Evolutionary conservation across 1,140 invertebrate genomes (phyloP).

Genomic region (Drosophila bocqueti): DNA sequence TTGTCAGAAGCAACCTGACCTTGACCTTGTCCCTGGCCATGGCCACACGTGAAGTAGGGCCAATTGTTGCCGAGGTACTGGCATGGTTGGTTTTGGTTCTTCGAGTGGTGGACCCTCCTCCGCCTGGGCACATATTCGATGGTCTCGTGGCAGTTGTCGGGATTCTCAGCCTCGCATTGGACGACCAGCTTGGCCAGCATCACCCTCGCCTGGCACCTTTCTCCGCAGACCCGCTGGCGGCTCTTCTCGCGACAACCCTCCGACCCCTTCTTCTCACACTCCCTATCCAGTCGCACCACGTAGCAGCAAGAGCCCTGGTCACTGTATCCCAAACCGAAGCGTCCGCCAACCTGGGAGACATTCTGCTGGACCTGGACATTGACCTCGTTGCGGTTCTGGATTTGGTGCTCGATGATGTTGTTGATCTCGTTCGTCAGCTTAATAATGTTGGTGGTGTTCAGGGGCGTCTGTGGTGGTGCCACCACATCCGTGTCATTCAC

Average conservation of each 20-base stretch:
- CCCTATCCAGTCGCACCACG: constrained; percentile 49
- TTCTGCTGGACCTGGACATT: constrained; percentile 69
- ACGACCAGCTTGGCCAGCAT: constrained; percentile 68
- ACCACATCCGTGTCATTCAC: constrained; percentile 66
- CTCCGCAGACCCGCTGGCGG: constrained; percentile 62
- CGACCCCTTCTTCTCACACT: constrained; percentile 38
- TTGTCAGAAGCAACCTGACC: background rate
- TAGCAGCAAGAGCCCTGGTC: constrained; percentile 72
- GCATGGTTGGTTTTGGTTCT: constrained; percentile 23
- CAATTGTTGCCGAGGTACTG: constrained; percentile 35
- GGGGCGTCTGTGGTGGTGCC: constrained; percentile 19
- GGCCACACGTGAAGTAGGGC: constrained; percentile 49
- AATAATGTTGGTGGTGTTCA: constrained; percentile 78
- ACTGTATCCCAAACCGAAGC: constrained; percentile 71
- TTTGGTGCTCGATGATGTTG: constrained; percentile 69
- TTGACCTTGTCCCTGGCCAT: background rate
- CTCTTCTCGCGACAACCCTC: constrained; percentile 41
- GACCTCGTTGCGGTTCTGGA: constrained; percentile 56
- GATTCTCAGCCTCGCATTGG: constrained; percentile 44
- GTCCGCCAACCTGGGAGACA: constrained; percentile 68
- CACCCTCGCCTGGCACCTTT: constrained; percentile 63
- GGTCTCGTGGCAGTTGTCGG: constrained; percentile 51
- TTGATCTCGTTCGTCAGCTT: constrained; percentile 72
- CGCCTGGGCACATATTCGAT: constrained; percentile 63
- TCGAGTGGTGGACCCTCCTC: constrained; percentile 28